phyloP scores from a whole-genome alignment of 2,888 invertebrate genomes.

The Tetragonula carbonaria region DNA sequence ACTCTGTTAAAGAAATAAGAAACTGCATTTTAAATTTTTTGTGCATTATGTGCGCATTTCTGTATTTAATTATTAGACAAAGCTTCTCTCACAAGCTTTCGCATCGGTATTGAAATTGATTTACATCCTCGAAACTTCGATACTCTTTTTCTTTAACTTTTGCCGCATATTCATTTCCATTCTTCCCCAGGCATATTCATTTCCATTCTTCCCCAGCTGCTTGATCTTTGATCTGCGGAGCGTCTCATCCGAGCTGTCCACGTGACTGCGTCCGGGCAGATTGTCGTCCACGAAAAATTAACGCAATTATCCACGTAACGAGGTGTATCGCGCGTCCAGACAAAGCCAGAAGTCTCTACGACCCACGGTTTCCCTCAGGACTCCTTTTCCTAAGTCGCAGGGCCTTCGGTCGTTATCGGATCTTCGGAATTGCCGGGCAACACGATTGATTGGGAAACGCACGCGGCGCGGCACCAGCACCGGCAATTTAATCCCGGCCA shows the following conservation, averaged over 20 bases:
- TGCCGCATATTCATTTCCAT: neutral
- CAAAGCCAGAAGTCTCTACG: conserved; percentile 37
- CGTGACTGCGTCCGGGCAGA: conserved; percentile 66
- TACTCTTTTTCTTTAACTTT: neutral
- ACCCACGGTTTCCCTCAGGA: conserved; percentile 39
- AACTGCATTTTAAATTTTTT: too few species aligned
- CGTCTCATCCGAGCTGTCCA: conserved; percentile 60
- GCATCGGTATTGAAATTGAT: neutral
- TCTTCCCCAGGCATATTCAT: too few species aligned
- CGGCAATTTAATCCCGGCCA: conserved; percentile 21
- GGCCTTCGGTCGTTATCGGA: conserved; percentile 44
- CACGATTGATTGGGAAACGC: conserved; percentile 35
- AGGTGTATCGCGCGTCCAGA: conserved; percentile 67
- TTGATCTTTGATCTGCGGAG: conserved; percentile 75
- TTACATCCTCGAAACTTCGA: neutral
- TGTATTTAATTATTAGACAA: too few species aligned
- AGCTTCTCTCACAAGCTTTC: too few species aligned
- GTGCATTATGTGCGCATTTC: too few species aligned
- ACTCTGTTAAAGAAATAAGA: too few species aligned
- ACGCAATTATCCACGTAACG: conserved; percentile 76
- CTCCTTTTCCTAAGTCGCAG: conserved; percentile 31
- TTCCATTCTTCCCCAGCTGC: neutral
- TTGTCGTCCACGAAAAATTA: conserved; percentile 71
- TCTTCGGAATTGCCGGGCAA: conserved; percentile 40
- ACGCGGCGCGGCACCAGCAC: neutral